These are phyloP conservation scores for Tigriopus japonicus DNA, from an alignment of 1,140 invertebrate species.

Conservation along the genomic window DNA sequence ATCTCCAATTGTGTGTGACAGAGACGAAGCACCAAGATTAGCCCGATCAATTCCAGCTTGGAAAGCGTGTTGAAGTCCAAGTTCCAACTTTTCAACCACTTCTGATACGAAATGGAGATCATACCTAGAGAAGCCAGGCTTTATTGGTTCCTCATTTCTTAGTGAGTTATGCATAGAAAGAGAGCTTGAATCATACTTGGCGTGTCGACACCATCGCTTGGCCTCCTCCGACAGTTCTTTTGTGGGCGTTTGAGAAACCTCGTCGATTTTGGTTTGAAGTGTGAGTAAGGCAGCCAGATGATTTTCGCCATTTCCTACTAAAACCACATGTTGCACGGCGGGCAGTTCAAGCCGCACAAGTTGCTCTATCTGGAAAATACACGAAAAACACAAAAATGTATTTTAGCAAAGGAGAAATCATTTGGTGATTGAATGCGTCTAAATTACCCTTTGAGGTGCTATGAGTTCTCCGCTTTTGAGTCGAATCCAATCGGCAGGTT, in stretches of 20 bases:
- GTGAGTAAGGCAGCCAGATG: constrained; percentile 1
- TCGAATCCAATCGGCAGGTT: neutral
- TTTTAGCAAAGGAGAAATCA: too few species aligned
- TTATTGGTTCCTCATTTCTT: neutral
- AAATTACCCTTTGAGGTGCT: neutral
- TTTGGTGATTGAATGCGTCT: too few species aligned
- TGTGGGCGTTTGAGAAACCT: neutral
- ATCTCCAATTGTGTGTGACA: constrained; percentile 1
- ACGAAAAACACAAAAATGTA: too few species aligned
- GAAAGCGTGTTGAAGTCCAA: constrained; percentile 1
- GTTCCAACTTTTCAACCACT: neutral
- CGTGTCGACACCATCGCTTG: neutral
- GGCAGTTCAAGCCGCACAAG: neutral
- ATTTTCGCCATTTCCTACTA: neutral
- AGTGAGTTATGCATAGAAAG: neutral
- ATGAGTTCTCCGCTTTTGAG: neutral
- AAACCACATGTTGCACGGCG: neutral
- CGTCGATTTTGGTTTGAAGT: neutral
- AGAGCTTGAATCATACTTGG: neutral
- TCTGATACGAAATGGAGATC: neutral
- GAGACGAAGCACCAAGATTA: neutral
- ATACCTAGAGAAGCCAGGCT: neutral
- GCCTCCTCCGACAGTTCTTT: constrained; percentile 1
- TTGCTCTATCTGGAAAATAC: constrained; percentile 3
- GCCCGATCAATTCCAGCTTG: constrained; percentile 9